phyloP scores from a whole-genome alignment of 1,140 invertebrate species.

The Trissolcus basalis region DNA sequence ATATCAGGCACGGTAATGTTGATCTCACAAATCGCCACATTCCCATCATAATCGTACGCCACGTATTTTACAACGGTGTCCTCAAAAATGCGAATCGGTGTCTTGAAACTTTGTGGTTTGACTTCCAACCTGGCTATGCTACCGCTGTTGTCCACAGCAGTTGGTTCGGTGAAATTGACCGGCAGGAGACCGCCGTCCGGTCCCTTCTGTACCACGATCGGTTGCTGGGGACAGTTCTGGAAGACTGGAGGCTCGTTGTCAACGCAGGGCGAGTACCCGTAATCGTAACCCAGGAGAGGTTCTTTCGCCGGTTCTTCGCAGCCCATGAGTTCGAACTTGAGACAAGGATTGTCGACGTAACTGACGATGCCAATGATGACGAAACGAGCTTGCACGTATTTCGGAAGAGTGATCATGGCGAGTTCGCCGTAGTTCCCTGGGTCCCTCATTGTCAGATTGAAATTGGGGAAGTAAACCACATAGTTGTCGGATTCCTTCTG shows the following conservation, averaged over 20 bases:
- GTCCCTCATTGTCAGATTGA: constrained; percentile 93
- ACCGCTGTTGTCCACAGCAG: constrained; percentile 95
- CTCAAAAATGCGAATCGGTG: constrained; percentile 91
- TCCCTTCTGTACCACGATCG: constrained; percentile 92
- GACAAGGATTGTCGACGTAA: constrained; percentile 96
- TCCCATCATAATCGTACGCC: constrained; percentile 97
- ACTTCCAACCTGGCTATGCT: constrained; percentile 94
- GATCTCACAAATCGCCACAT: constrained; percentile 97
- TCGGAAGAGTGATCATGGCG: constrained; percentile 95
- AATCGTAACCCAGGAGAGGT: constrained; percentile 93
- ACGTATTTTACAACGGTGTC: constrained; percentile 96
- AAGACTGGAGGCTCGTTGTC: constrained; percentile 97
- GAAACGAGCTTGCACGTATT: constrained; percentile 93
- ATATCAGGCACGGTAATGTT: constrained; percentile 96
- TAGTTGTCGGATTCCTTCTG: constrained; percentile 94
- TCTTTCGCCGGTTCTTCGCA: constrained; percentile 89
- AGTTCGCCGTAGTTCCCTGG: constrained; percentile 96
- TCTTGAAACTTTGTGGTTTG: constrained; percentile 92
- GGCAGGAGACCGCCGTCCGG: constrained; percentile 89
- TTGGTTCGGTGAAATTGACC: constrained; percentile 94
- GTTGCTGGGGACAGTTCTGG: constrained; percentile 95
- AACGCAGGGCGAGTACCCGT: constrained; percentile 94
- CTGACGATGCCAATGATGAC: constrained; percentile 95
- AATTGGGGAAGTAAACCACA: constrained; percentile 97
- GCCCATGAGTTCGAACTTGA: constrained; percentile 97